These are phyloP conservation scores for Phortica okadai DNA, from an alignment of 2,888 invertebrate species.

Conservation along the genomic window DNA sequence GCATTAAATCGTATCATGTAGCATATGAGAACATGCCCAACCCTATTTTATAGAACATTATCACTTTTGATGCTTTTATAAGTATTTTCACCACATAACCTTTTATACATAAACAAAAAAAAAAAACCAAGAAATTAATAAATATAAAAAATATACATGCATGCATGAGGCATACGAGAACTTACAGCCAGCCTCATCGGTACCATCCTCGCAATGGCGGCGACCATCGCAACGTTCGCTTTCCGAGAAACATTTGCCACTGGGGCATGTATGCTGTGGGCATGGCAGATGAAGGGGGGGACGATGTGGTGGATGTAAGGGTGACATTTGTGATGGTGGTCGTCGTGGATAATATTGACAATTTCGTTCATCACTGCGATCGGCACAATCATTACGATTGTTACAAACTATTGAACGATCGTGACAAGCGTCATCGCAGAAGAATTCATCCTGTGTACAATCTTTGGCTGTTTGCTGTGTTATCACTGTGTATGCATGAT, in stretches of 20 bases:
- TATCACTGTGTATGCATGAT: slow-evolving; percentile 56
- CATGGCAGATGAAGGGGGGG: slow-evolving; percentile 56
- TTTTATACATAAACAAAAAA: slow-evolving; percentile 13
- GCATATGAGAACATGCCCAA: no score
- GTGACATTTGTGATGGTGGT: slow-evolving; percentile 48
- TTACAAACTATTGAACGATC: slow-evolving; percentile 81
- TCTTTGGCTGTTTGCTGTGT: slow-evolving; percentile 65
- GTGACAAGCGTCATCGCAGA: slow-evolving; percentile 81
- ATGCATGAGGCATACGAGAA: slow-evolving; percentile 30
- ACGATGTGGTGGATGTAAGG: background rate
- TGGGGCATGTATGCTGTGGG: slow-evolving; percentile 78
- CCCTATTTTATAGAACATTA: no score
- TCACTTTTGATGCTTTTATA: no score
- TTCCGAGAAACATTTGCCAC: slow-evolving; percentile 77
- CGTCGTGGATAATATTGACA: slow-evolving; percentile 55
- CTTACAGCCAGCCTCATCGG: slow-evolving; percentile 80
- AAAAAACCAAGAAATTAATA: slow-evolving; percentile 6
- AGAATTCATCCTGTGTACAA: slow-evolving; percentile 77
- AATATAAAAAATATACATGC: slow-evolving; percentile 29
- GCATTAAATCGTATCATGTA: no score
- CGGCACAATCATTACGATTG: slow-evolving; percentile 79
- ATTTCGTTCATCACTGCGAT: slow-evolving; percentile 80
- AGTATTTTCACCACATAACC: no score
- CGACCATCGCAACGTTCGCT: slow-evolving; percentile 79
- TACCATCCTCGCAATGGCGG: slow-evolving; percentile 79